phyloP scores from a whole-genome alignment of 2,113 vertebrate species.

The Ptyas mucosa region DNA sequence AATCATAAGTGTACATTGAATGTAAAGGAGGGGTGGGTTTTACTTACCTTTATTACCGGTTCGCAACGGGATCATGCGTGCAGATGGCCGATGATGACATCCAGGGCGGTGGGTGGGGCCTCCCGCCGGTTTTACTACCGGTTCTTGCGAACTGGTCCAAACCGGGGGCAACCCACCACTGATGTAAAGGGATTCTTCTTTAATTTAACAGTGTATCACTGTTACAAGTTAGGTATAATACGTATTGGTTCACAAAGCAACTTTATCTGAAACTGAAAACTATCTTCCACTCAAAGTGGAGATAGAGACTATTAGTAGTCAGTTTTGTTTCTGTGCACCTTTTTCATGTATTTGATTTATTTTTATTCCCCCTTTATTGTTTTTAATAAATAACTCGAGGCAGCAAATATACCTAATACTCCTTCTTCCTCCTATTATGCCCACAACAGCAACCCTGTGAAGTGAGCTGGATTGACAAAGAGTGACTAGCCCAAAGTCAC shows the following conservation, averaged over 20 bases:
- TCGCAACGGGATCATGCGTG: too few species aligned
- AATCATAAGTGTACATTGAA: background rate
- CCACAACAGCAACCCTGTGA: background rate
- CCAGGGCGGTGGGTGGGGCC: too few species aligned
- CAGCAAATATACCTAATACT: too few species aligned
- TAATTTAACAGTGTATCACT: background rate
- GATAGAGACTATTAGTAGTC: background rate
- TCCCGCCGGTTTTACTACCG: too few species aligned
- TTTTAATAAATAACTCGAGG: too few species aligned
- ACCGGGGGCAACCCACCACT: too few species aligned
- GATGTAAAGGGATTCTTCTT: background rate
- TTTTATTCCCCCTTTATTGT: too few species aligned
- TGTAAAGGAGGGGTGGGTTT: background rate
- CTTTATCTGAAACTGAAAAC: background rate
- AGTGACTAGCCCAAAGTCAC: background rate
- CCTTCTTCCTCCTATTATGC: background rate
- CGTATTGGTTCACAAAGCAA: background rate
- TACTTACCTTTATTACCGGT: too few species aligned
- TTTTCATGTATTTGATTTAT: background rate
- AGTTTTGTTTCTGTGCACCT: background rate
- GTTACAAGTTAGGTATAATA: background rate
- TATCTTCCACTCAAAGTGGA: background rate
- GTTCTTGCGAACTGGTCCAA: too few species aligned
- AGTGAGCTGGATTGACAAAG: background rate
- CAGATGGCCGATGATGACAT: too few species aligned